Base-by-base conservation (phyloP, 2,888 invertebrate species). In the Carcina quercana region DNA sequence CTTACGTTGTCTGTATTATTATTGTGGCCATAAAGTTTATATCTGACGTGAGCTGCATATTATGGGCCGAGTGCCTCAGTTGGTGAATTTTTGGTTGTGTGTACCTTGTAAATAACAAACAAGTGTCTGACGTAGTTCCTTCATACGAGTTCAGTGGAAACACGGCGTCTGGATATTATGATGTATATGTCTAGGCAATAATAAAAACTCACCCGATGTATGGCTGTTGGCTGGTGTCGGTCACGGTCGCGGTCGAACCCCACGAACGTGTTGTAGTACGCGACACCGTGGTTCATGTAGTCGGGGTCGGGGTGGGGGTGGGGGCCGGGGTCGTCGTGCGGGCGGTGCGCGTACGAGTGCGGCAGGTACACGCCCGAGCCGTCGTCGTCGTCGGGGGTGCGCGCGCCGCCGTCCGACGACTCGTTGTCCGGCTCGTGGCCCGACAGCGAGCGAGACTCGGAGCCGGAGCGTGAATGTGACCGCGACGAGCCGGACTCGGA, bases 341-440 rank as follows among this genome's bases (percentile, higher is more conserved):
- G 70, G 0, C 75, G 49, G 1, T 73, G 78, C 17, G 71, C 64
- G 64, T 90, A 89, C 42, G 89, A 51, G 52, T 90, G 90, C 44
- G 89, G 89, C 50, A 90, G 72, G 53, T 90, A 91, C 31, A 89
- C 84, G 33, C 84, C 85, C 13, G 84, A 83, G 20, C 83, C 84
- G 69, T 90, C 91, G 25, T 90, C 90, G 44, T 90, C 90, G 69
- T 91, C 91, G 1, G 91, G 83, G 19, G 84, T 84, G 2, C 84
- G 61, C 37, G 90, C 91, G 24, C 90, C 90, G 45, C 90, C 90
- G 73, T 91, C 91, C 1, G 91, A 91, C 49, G 91, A 91, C 74
- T 91, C 91, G 72, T 91, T 91, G 64, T 91, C 91, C 29, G 91
- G 91, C 59, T 91, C 91, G 71, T 91, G 90, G 0, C 89, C 90